phyloP scores from a whole-genome alignment of 2,113 vertebrate species.

The Manacus vitellinus region DNA sequence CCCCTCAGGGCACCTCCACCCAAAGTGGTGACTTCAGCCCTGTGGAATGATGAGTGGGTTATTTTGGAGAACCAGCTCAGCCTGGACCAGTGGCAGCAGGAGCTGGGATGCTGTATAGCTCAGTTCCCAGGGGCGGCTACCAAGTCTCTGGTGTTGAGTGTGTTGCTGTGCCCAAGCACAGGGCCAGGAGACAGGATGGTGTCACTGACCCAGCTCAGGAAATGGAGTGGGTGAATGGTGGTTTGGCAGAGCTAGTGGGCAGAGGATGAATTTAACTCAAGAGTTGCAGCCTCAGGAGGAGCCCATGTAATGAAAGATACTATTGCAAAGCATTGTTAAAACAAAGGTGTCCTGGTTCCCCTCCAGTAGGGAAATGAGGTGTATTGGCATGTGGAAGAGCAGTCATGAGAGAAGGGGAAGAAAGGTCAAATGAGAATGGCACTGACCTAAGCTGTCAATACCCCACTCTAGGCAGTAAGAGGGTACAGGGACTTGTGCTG shows the following conservation, averaged over 20 bases:
- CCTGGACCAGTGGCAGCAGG: background rate
- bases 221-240: background rate
- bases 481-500: background rate
- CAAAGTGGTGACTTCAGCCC: background rate
- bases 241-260: background rate
- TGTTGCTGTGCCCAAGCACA: background rate
- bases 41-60: background rate
- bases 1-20: background rate
- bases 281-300: background rate
- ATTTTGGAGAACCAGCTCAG: background rate
- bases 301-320: background rate
- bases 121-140: background rate
- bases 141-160: background rate
- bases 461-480: background rate
- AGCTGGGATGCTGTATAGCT: background rate
- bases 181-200: background rate
- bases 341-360: background rate
- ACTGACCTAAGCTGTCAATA: background rate
- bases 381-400: rapidly evolving
- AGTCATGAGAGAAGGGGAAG: background rate
- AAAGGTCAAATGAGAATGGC: background rate
- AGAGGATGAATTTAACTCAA: background rate
- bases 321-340: background rate
- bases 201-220: background rate
- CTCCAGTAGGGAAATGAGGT: background rate